A percentile compares a stretch with the other conserved stretches of the same genome.
These are phyloP conservation scores for Bimastos eiseni DNA, from an alignment of 2,888 invertebrate species.

Conservation along the genomic window DNA sequence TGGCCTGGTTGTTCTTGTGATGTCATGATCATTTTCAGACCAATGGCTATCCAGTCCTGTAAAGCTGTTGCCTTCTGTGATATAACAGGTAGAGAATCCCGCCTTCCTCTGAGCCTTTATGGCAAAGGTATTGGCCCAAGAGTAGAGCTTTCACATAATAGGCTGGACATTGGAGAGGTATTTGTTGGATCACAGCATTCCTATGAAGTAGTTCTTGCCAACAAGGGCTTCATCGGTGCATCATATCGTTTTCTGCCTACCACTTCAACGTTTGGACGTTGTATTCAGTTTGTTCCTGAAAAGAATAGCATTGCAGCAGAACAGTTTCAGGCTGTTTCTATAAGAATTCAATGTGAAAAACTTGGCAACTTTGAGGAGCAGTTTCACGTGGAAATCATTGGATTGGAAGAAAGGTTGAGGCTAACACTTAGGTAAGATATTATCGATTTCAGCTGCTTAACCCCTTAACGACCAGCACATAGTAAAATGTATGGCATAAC, in stretches of 20 bases:
- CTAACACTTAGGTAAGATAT: not conserved
- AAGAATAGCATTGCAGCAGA: constrained; percentile 60
- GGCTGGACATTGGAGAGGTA: constrained; percentile 61
- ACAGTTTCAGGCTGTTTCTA: constrained; percentile 60
- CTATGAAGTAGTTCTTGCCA: constrained; percentile 62
- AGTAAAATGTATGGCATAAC: no score
- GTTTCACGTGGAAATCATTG: constrained; percentile 49
- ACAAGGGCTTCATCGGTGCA: constrained; percentile 63
- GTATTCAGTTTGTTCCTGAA: not conserved
- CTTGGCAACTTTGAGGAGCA: constrained; percentile 57
- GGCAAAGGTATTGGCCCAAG: constrained; percentile 60
- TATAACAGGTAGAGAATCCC: constrained; percentile 60
- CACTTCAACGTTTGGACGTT: not conserved
- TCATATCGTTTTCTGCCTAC: constrained; percentile 14
- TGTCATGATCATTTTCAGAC: constrained; percentile 59
- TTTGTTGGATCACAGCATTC: constrained; percentile 61
- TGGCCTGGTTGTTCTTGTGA: constrained; percentile 62
- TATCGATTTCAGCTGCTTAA: not conserved
- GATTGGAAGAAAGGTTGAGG: constrained; percentile 56
- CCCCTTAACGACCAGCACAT: no score
- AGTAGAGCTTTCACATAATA: constrained; percentile 59
- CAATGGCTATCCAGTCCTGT: constrained; percentile 57
- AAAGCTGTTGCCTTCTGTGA: constrained; percentile 60
- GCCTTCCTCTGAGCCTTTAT: constrained; percentile 58
- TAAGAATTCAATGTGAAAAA: constrained; percentile 56